A percentile compares a stretch with the other conserved stretches of the same genome.
phyloP scores from a whole-genome alignment of 2,888 invertebrate genomes.

The Meloe dianella region DNA sequence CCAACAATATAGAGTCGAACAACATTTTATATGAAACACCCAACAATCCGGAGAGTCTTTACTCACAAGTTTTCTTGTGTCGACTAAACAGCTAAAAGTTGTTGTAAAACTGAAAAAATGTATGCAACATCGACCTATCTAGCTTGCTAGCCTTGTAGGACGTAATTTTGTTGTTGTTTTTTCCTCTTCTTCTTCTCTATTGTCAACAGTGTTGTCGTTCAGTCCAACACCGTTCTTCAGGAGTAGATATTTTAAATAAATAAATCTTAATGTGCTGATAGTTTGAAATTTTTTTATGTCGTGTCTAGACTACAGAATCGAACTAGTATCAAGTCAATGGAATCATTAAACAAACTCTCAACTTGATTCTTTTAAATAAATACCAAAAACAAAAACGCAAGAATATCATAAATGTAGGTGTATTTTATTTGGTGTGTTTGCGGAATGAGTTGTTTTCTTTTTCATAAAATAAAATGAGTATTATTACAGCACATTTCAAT shows the following conservation, averaged over 20 bases:
- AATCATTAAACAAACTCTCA: background rate
- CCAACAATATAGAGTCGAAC: constrained; percentile 6
- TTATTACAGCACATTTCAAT: background rate
- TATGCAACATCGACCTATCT: constrained; percentile 21
- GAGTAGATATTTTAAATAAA: background rate
- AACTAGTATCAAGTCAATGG: constrained; percentile 11
- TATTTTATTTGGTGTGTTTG: background rate
- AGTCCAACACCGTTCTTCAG: background rate
- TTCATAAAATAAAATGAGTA: background rate
- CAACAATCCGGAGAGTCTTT: constrained; percentile 12
- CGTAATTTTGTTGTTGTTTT: constrained; percentile 16
- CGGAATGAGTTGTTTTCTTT: background rate
- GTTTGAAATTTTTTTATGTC: background rate
- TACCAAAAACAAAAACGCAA: background rate
- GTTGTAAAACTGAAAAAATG: constrained; percentile 28
- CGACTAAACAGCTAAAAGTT: constrained; percentile 28
- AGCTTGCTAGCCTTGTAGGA: constrained; percentile 34
- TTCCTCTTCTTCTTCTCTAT: constrained; percentile 1
- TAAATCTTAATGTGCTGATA: constrained; percentile 1
- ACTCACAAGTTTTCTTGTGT: constrained; percentile 16
- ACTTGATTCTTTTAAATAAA: constrained; percentile 4
- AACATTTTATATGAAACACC: constrained; percentile 12
- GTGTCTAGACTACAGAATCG: constrained; percentile 10
- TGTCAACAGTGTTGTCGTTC: constrained; percentile 7
- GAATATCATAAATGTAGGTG: background rate